Conservation (phyloP, 2,888 invertebrate species). For the Agrochola macilenta region DNA sequence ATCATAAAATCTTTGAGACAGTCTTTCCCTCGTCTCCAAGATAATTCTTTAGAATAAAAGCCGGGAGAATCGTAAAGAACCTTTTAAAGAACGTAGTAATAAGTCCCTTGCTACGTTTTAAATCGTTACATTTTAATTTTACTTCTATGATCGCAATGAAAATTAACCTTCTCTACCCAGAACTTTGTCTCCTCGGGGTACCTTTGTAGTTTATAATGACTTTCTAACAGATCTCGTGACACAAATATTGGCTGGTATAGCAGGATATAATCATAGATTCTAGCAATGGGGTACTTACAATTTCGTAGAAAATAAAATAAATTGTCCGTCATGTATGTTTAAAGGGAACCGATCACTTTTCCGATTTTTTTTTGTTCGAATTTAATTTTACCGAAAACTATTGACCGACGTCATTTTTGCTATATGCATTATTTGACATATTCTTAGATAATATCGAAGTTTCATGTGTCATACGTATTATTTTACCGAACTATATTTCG, state of each 20-base stretch:
- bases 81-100: slow-evolving; percentile 68
- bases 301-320: no score
- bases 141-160: slow-evolving; percentile 26
- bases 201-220: neutral
- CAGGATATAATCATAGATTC: neutral
- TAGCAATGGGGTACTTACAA: neutral
- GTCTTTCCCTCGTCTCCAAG: slow-evolving; percentile 72
- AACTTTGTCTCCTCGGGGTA: neutral
- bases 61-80: slow-evolving; percentile 73
- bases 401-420: no score
- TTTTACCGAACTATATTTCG: no score
- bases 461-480: no score
- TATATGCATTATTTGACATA: no score
- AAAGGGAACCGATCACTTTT: no score
- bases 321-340: no score
- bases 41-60: slow-evolving; percentile 77
- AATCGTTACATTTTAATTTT: slow-evolving; percentile 58
- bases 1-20: slow-evolving; percentile 76
- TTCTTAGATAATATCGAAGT: no score
- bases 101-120: slow-evolving; percentile 53
- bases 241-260: slow-evolving; percentile 4
- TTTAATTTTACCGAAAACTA: no score
- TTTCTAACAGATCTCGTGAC: slow-evolving; percentile 6
- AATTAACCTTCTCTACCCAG: slow-evolving; percentile 2
- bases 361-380: no score